Percentiles rank a stretch among this genome's conserved stretches.
These are phyloP conservation scores for Lithobates sylvaticus DNA, from an alignment of 2,797 vertebrate genomes.

Conservation along the genomic window DNA sequence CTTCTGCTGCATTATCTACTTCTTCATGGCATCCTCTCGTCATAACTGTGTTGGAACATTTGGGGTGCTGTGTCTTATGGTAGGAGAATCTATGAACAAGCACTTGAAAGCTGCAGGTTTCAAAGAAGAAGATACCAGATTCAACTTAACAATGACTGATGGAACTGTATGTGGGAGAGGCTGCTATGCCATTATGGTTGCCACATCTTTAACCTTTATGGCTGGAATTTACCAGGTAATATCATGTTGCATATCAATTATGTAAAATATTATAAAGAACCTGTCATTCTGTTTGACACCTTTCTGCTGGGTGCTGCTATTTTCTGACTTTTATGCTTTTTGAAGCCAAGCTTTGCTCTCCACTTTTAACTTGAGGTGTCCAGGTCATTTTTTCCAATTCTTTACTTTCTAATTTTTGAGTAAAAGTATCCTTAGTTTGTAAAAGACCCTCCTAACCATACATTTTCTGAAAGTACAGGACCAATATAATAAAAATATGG, in stretches of 20 bases:
- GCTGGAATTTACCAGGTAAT: constrained; percentile 72
- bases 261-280: too few relatives aligned
- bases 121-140: fast-evolving
- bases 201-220: constrained; percentile 69
- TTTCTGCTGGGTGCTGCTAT: too few relatives aligned
- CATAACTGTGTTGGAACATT: constrained; percentile 71
- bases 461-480: too few relatives aligned
- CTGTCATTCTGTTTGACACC: too few relatives aligned
- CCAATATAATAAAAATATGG: too few relatives aligned
- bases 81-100: constrained; percentile 69
- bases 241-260: not conserved
- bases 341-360: too few relatives aligned
- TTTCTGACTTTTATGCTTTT: too few relatives aligned
- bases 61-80: constrained; percentile 69
- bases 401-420: too few relatives aligned
- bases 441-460: too few relatives aligned
- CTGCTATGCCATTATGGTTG: constrained; percentile 72
- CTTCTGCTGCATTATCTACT: constrained; percentile 70
- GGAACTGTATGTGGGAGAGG: constrained; percentile 61
- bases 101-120: constrained; percentile 71
- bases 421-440: too few relatives aligned
- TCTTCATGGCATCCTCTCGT: constrained; percentile 64
- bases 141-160: constrained; percentile 62
- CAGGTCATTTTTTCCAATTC: too few relatives aligned
- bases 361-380: too few relatives aligned